A percentile compares a stretch with the other conserved stretches of the same genome.
Conservation (phyloP, 2,888 invertebrate genomes). For the Mycalesis mineus region DNA sequence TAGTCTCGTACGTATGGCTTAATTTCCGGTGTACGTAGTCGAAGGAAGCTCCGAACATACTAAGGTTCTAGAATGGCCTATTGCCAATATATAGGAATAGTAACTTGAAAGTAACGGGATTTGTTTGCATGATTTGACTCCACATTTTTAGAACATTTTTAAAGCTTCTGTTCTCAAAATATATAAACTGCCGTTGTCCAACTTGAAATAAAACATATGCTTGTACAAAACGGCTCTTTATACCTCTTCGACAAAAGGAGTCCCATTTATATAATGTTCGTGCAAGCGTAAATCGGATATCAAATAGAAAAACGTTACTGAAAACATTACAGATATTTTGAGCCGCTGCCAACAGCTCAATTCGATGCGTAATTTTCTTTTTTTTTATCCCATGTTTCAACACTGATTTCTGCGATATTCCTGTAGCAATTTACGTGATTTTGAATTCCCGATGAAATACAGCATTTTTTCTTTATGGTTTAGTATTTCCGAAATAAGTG, state of each 20-base stretch:
- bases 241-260: too few relatives aligned
- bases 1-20: background rate
- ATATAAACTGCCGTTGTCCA: too few relatives aligned
- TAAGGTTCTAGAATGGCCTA: background rate
- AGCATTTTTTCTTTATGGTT: too few relatives aligned
- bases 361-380: background rate
- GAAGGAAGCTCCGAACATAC: background rate
- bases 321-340: background rate
- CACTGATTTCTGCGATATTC: too few relatives aligned
- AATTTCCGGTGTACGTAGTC: constrained; percentile 2
- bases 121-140: background rate
- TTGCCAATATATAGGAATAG: background rate
- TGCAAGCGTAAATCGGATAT: background rate
- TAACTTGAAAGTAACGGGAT: background rate
- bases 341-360: background rate
- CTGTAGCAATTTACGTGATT: too few relatives aligned
- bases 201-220: too few relatives aligned
- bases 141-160: too few relatives aligned
- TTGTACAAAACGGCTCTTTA: too few relatives aligned
- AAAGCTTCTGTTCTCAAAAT: too few relatives aligned
- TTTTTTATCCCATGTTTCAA: background rate
- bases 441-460: too few relatives aligned
- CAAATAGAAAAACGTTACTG: background rate
- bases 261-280: background rate
- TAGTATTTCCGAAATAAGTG: too few relatives aligned